Conservation (phyloP, 2,113 vertebrate species). For the Dunckerocampus dactyliophorus region DNA sequence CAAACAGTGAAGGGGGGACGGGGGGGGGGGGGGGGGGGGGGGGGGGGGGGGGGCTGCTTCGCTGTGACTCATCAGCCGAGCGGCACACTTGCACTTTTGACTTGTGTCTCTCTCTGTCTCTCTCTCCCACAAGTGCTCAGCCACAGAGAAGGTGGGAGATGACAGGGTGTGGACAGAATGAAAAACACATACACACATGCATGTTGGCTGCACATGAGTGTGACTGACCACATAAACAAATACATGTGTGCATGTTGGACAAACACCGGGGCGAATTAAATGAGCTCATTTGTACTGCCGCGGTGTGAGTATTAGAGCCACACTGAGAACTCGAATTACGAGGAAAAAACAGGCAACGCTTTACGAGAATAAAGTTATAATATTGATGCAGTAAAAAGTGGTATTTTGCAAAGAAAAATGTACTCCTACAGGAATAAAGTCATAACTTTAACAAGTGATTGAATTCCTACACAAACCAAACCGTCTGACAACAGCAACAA, state of each 20-base stretch:
- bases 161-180: slow-evolving; percentile 58
- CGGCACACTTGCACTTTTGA: slow-evolving; percentile 72
- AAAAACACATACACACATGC: slow-evolving; percentile 53
- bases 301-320: slow-evolving; percentile 10
- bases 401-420: not conserved
- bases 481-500: too few species aligned
- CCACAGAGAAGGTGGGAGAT: slow-evolving; percentile 40
- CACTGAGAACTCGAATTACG: not conserved
- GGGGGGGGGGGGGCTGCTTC: slow-evolving; percentile 48
- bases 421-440: too few species aligned
- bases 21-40: slow-evolving; percentile 45
- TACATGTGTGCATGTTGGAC: slow-evolving; percentile 46
- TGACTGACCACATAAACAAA: slow-evolving; percentile 56
- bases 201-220: slow-evolving; percentile 48
- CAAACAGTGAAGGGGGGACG: slow-evolving; percentile 70
- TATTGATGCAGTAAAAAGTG: not conserved
- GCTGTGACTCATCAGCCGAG: slow-evolving; percentile 67
- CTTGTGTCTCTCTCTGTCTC: slow-evolving; percentile 49
- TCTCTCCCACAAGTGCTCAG: slow-evolving; percentile 32
- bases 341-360: not conserved
- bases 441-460: too few species aligned
- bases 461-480: too few species aligned
- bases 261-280: slow-evolving; percentile 52
- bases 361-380: not conserved
- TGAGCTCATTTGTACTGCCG: slow-evolving; percentile 50